Evolutionary conservation across 2,797 vertebrate species (phyloP).

Genomic region (Luscinia megarhynchos): DNA sequence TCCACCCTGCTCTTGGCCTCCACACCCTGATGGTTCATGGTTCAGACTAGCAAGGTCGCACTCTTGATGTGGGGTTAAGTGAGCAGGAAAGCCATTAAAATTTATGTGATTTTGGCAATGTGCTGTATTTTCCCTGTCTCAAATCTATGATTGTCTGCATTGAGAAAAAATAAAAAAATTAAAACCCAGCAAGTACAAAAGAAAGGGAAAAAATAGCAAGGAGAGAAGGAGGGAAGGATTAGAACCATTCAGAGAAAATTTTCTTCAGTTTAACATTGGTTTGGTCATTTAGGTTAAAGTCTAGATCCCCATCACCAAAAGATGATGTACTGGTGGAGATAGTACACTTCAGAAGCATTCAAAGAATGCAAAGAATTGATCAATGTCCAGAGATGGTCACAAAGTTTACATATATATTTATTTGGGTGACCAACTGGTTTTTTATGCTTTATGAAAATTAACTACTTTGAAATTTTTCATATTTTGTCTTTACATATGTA

Average conservation of each 20-base stretch:
- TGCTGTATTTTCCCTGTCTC: conserved; percentile 52
- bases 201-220: fast-evolving
- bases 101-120: conserved; percentile 64
- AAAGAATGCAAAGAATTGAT: background rate
- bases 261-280: background rate
- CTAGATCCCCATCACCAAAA: background rate
- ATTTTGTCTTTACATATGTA: background rate
- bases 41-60: conserved; percentile 51
- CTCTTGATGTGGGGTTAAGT: conserved; percentile 66
- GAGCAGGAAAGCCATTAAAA: conserved; percentile 74
- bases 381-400: background rate
- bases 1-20: conserved; percentile 61
- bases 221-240: background rate
- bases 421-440: background rate
- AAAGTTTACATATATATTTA: background rate
- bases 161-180: background rate
- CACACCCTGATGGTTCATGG: conserved; percentile 63
- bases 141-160: background rate
- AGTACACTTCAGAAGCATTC: background rate
- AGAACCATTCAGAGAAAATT: background rate
- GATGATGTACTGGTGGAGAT: background rate
- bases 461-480: background rate
- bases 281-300: background rate
- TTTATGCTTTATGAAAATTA: background rate
- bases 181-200: background rate